Conservation (phyloP, 1,140 invertebrate species). For the Cotesia vestalis region DNA sequence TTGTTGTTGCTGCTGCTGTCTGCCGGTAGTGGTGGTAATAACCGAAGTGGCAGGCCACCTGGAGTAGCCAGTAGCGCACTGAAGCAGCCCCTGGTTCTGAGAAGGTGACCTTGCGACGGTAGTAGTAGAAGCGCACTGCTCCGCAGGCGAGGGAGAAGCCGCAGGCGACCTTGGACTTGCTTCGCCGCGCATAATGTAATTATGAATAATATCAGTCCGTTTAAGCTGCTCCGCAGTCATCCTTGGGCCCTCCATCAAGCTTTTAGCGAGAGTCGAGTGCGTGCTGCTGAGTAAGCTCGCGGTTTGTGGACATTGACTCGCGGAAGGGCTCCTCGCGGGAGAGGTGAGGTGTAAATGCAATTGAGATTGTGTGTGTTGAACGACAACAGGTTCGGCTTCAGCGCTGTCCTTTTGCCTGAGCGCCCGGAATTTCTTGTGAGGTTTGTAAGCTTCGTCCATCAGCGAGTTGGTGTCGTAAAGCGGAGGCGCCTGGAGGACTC, state of each 20-base stretch:
- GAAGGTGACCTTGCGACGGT: constrained; percentile 55
- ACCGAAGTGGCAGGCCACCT: constrained; percentile 61
- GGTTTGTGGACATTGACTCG: constrained; percentile 53
- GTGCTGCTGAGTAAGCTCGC: constrained; percentile 76
- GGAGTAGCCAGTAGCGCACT: constrained; percentile 57
- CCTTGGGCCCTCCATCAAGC: constrained; percentile 85
- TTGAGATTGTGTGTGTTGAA: constrained; percentile 58
- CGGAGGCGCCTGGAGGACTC: constrained; percentile 90
- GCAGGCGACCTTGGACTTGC: constrained; percentile 67
- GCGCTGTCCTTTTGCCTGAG: constrained; percentile 80
- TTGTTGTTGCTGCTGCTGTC: constrained; percentile 51
- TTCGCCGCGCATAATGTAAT: constrained; percentile 84
- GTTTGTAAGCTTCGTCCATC: constrained; percentile 94
- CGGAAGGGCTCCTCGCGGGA: constrained; percentile 50
- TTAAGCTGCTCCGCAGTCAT: constrained; percentile 90
- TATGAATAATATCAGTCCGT: constrained; percentile 87
- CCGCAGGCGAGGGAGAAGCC: constrained; percentile 64
- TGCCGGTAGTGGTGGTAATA: constrained; percentile 62
- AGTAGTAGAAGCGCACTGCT: constrained; percentile 64
- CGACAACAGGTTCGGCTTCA: constrained; percentile 73
- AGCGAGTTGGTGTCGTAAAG: constrained; percentile 87
- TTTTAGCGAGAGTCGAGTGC: constrained; percentile 86
- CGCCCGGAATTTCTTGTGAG: constrained; percentile 93
- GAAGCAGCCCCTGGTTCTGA: constrained; percentile 54
- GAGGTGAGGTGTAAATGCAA: constrained; percentile 66